Percentiles rank a stretch among this genome's conserved stretches.
phyloP scores from a whole-genome alignment of 2,797 vertebrate genomes.

The Siniperca scherzeri region DNA sequence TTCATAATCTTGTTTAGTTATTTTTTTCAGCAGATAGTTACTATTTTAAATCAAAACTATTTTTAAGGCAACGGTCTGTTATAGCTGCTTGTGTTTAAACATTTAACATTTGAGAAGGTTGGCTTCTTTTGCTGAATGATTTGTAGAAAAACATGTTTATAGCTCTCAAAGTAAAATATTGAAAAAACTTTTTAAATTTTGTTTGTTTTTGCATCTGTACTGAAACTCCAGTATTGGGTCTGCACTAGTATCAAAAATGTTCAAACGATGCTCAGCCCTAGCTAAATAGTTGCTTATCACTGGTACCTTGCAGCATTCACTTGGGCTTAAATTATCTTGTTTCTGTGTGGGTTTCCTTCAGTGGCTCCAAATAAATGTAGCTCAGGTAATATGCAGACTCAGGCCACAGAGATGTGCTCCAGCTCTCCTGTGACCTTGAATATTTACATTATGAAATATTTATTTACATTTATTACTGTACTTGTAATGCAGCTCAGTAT shows the following conservation, averaged over 20 bases:
- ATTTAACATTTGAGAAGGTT: too few relatives aligned
- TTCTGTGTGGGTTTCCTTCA: neutral
- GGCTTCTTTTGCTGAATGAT: too few relatives aligned
- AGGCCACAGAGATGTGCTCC: neutral
- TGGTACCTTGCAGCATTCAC: neutral
- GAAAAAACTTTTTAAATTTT: too few relatives aligned
- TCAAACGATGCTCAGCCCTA: neutral
- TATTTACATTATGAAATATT: conserved; percentile 8
- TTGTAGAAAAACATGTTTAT: too few relatives aligned
- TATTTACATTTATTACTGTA: conserved; percentile 9
- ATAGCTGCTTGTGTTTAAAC: too few relatives aligned
- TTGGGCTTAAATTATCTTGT: neutral
- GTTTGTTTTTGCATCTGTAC: neutral
- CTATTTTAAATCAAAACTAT: too few relatives aligned
- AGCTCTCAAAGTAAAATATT: neutral
- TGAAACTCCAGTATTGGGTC: neutral
- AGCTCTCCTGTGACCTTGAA: conserved; percentile 24
- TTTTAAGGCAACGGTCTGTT: too few relatives aligned
- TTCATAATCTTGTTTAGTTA: too few relatives aligned
- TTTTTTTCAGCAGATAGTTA: neutral
- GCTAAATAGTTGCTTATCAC: neutral
- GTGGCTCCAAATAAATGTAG: neutral
- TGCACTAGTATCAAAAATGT: neutral
- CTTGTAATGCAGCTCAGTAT: conserved; percentile 17
- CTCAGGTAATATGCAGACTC: neutral